phyloP scores from a whole-genome alignment of 2,797 vertebrate genomes.

The Oryzias dopingdopingensis region DNA sequence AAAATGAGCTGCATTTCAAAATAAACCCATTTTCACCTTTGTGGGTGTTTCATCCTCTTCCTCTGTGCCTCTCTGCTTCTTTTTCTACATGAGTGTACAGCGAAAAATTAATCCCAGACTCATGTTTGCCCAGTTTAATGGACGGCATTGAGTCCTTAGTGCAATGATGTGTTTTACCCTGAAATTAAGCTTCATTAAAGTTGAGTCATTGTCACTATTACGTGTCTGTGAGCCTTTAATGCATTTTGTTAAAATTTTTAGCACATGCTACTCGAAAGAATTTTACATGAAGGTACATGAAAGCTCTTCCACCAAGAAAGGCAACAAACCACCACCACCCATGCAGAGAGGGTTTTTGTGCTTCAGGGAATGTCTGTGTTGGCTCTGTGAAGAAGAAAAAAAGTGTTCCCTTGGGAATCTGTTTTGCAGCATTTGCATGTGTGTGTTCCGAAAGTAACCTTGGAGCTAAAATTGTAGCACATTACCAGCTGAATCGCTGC shows the following conservation, averaged over 20 bases:
- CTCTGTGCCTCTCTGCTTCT: background rate
- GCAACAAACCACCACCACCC: conserved; percentile 26
- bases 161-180: conserved; percentile 46
- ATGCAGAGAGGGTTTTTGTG: conserved; percentile 34
- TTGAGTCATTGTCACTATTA: conserved; percentile 55
- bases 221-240: conserved; percentile 46
- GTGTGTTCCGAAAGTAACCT: conserved; percentile 48
- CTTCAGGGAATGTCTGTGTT: conserved; percentile 28
- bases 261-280: conserved; percentile 8
- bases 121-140: conserved; percentile 12
- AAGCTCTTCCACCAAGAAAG: conserved; percentile 10
- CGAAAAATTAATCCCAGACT: conserved; percentile 19
- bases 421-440: conserved; percentile 41
- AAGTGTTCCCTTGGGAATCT: conserved; percentile 49
- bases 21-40: conserved; percentile 7
- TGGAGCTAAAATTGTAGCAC: conserved; percentile 36
- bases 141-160: conserved; percentile 32
- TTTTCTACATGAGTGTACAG: conserved; percentile 1
- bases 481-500: conserved; percentile 50
- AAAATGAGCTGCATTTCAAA: conserved; percentile 50
- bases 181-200: conserved; percentile 53
- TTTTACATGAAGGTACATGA: too few relatives aligned
- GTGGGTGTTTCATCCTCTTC: background rate
- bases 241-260: conserved; percentile 28
- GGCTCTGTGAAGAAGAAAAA: conserved; percentile 37